phyloP scores from a whole-genome alignment of 2,888 invertebrate species.

The Zygogramma bicolorata region DNA sequence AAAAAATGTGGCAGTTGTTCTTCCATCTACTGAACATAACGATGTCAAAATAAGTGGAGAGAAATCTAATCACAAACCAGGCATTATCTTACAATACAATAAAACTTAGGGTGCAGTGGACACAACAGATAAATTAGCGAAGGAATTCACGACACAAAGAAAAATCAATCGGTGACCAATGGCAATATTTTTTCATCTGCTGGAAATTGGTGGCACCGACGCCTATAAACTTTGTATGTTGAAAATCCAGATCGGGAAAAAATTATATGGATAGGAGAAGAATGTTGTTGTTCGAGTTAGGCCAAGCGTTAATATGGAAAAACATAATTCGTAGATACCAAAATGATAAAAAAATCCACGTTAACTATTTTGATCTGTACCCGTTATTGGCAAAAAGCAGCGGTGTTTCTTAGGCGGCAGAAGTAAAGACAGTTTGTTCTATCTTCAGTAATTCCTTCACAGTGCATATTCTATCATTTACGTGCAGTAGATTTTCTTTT shows the following conservation, averaged over 20 bases:
- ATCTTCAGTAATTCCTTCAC: neutral
- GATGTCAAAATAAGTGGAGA: conserved; percentile 34
- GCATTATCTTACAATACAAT: conserved; percentile 47
- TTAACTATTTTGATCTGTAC: neutral
- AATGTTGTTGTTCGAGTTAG: conserved; percentile 41
- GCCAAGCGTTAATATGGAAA: conserved; percentile 25
- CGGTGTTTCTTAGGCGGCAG: neutral
- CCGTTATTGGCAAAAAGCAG: neutral
- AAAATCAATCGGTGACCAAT: conserved; percentile 47
- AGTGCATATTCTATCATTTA: neutral
- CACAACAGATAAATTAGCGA: conserved; percentile 43
- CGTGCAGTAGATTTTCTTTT: neutral
- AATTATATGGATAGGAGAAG: conserved; percentile 27
- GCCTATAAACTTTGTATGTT: conserved; percentile 32
- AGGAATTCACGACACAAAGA: conserved; percentile 36
- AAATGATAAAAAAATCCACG: neutral
- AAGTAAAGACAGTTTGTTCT: neutral
- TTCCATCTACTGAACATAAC: conserved; percentile 35
- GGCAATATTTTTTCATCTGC: conserved; percentile 43
- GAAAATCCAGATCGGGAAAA: conserved; percentile 30
- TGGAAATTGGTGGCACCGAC: conserved; percentile 41
- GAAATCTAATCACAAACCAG: conserved; percentile 39
- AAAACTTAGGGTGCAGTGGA: conserved; percentile 46
- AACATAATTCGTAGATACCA: conserved; percentile 14
- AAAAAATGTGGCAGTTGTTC: conserved; percentile 28